These are phyloP conservation scores for Cheilosia soror DNA, from an alignment of 2,888 invertebrate species.

Conservation along the genomic window DNA sequence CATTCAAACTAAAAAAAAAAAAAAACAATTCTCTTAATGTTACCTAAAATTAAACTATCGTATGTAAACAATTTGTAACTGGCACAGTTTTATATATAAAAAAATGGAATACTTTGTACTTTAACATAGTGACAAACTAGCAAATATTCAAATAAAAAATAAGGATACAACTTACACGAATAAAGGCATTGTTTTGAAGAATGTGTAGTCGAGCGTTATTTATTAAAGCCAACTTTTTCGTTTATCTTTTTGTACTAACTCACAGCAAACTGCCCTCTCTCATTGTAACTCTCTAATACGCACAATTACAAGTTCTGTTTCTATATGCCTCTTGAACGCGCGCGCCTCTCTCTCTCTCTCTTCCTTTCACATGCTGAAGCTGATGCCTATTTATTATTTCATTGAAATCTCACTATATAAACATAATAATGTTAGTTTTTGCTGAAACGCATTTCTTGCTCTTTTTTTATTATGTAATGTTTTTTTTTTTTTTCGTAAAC, in stretches of 20 bases:
- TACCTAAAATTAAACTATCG: constrained; percentile 49
- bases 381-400: constrained; percentile 8
- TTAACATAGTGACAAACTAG: constrained; percentile 62
- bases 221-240: constrained; percentile 14
- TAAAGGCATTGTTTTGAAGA: constrained; percentile 72
- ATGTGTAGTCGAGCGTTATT: constrained; percentile 53
- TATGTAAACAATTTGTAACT: constrained; percentile 53
- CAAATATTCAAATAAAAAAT: constrained; percentile 52
- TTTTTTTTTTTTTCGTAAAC: constrained; percentile 11
- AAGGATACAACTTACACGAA: constrained; percentile 62
- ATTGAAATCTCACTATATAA: constrained; percentile 9
- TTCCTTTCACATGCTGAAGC: neutral
- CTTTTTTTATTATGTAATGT: neutral
- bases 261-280: constrained; percentile 7
- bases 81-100: constrained; percentile 72
- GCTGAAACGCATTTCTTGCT: constrained; percentile 11
- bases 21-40: constrained; percentile 36
- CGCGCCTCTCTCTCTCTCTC: neutral
- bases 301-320: constrained; percentile 29
- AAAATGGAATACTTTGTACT: constrained; percentile 70
- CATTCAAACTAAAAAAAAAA: constrained; percentile 20
- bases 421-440: constrained; percentile 16
- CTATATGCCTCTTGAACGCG: constrained; percentile 5
- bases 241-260: constrained; percentile 5
- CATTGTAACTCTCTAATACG: constrained; percentile 25